These are phyloP conservation scores for Halichondria panicea DNA, from an alignment of 37 sponge, comb jelly and placozoan species.

Conservation along the genomic window DNA sequence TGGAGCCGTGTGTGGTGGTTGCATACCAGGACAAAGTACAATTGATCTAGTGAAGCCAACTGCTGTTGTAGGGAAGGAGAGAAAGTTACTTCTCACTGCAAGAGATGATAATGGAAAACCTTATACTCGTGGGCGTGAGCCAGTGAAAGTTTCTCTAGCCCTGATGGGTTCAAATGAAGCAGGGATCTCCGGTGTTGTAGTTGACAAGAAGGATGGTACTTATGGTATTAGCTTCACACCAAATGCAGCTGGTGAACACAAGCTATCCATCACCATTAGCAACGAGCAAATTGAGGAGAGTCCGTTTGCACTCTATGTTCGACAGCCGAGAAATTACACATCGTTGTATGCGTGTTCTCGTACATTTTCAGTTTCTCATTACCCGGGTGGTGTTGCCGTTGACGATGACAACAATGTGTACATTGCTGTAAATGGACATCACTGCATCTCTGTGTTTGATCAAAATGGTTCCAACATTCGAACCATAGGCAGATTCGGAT, in stretches of 20 bases:
- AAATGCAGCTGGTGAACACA: slow-evolving; percentile 13
- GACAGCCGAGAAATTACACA: slow-evolving; percentile 8
- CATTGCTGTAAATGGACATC: slow-evolving; percentile 11
- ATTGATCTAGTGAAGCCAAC: not conserved
- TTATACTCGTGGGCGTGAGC: not conserved
- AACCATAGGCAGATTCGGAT: slow-evolving; percentile 15
- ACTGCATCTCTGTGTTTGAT: slow-evolving; percentile 10
- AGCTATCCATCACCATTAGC: slow-evolving; percentile 12
- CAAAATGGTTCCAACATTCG: not conserved
- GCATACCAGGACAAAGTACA: not conserved
- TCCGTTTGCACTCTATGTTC: slow-evolving; percentile 14
- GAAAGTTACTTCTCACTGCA: slow-evolving; percentile 8
- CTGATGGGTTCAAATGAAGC: not conserved
- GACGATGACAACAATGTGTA: slow-evolving; percentile 19
- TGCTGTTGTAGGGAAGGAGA: not conserved
- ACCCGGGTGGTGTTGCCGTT: slow-evolving; percentile 38
- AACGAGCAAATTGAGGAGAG: slow-evolving; percentile 1
- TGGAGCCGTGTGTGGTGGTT: slow-evolving; percentile 12
- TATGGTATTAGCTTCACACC: slow-evolving; percentile 12
- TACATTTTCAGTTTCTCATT: not conserved
- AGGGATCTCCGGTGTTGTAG: not conserved
- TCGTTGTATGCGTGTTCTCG: not conserved
- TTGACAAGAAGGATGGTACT: slow-evolving; percentile 24
- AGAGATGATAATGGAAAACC: slow-evolving; percentile 9
- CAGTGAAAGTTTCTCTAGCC: not conserved